Evolutionary conservation across 2,113 vertebrate genomes (phyloP).

Genomic region (Prionailurus viverrinus): DNA sequence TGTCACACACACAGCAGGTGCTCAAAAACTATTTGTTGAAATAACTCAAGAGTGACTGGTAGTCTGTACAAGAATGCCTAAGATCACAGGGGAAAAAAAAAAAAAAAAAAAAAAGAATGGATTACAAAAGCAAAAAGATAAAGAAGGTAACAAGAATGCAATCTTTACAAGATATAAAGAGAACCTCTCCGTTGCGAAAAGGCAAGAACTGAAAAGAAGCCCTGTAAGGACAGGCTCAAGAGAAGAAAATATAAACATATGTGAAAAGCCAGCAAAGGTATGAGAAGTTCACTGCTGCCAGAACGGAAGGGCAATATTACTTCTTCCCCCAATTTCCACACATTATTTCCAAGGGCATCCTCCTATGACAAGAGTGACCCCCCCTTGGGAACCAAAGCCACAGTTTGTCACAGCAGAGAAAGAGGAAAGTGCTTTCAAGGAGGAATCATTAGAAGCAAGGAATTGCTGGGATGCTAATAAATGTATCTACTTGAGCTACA

Average conservation of each 20-base stretch:
- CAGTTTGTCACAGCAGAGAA: background rate
- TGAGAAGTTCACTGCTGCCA: background rate
- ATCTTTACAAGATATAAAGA: background rate
- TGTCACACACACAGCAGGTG: background rate
- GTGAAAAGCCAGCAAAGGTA: background rate
- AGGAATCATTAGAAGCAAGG: background rate
- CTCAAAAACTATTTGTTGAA: background rate
- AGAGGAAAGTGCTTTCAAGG: background rate
- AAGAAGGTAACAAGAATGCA: background rate
- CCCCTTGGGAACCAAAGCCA: background rate
- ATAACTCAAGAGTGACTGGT: background rate
- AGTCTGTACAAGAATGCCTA: background rate
- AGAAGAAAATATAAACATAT: background rate
- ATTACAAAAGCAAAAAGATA: background rate
- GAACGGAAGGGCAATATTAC: background rate
- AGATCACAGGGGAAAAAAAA: background rate
- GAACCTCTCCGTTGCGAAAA: constrained; percentile 42
- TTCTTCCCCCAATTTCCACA: background rate
- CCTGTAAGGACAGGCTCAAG: background rate
- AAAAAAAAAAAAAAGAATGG: background rate
- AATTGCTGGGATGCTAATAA: background rate
- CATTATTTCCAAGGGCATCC: background rate
- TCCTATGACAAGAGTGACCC: background rate
- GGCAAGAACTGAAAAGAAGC: background rate
- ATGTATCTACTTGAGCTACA: background rate